Conservation (phyloP, 2,113 vertebrate genomes). For the Labeo catla region DNA sequence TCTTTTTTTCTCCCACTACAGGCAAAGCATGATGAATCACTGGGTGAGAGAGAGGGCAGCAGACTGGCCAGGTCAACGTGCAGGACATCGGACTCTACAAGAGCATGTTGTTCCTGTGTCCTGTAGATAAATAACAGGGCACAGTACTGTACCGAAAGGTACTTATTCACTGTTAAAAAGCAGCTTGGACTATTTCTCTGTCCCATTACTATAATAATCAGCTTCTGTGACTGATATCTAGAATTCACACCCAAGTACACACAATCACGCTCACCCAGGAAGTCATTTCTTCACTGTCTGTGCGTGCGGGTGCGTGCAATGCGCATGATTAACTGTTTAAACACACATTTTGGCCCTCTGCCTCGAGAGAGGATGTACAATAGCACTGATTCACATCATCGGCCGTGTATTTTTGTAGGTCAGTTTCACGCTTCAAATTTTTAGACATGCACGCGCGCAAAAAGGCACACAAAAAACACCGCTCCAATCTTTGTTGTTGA, state of each 20-base stretch:
- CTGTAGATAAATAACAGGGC: conserved; percentile 9
- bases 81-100: neutral
- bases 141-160: neutral
- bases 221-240: neutral
- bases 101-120: neutral
- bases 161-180: neutral
- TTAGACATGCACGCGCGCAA: conserved; percentile 22
- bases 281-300: neutral
- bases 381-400: conserved; percentile 34
- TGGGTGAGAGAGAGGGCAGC: conserved; percentile 24
- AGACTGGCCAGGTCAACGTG: conserved; percentile 4
- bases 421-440: conserved; percentile 40
- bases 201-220: conserved; percentile 20
- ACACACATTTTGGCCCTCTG: neutral
- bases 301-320: conserved; percentile 14
- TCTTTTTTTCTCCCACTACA: neutral
- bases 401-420: conserved; percentile 31
- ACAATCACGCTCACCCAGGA: conserved; percentile 21
- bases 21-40: conserved; percentile 36
- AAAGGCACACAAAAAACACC: conserved; percentile 10
- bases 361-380: conserved; percentile 35
- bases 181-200: conserved; percentile 4
- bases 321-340: conserved; percentile 35
- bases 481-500: conserved; percentile 46
- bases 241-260: conserved; percentile 29